Base-by-base conservation (phyloP, 2,797 vertebrate species). In the Ambastaia sidthimunki region DNA sequence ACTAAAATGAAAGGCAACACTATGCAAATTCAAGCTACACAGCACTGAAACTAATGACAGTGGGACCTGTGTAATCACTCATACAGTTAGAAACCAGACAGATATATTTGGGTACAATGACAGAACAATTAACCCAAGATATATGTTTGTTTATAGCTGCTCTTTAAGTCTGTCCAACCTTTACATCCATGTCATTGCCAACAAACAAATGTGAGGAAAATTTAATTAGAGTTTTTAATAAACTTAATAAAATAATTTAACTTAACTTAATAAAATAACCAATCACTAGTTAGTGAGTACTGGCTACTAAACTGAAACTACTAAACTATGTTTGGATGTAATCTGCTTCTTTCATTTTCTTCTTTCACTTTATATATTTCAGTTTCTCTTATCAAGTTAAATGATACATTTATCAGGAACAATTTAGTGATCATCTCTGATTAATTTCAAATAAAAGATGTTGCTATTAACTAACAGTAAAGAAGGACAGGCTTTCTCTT, bases 61-160 rank as follows among this genome's bases (percentile, higher is more conserved):
- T 69, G 66, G 9, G 57, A 15, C 13, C 3, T 59, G 52, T 12
- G 47, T 55, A 23, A 66, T 57, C 37, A 6, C 19, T 47, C 52
- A 55, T 57, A 65, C 47, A 19, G 31, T 37, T 54, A 55, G 16
- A 44, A 52, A 48, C 67, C 5, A 62, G 37, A 62, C 57, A 59
- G 12, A 59, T 21, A 37, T 72, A 23, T 44, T n/a, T 78, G 21
- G 4, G 19, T 31, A 34, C n/a, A 73, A 52, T 69, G 70, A 62
- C 52, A 69, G 15, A 28, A 73, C 44, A 74, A 60, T 82, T 62
- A 68, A 59, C 70, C 69, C 25, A 47, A 78, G 48, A 78, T 70
- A 19, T 57, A 60, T 67, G 9, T 60, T 19, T n/a, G n/a, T n/a
- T n/a, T n/a, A n/a, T n/a, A n/a, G n/a, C n/a, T n/a, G n/a, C n/a